Evolutionary conservation across 2,888 invertebrate genomes (phyloP), one percentile per base, ranked within the genome.

Genomic region (Gerosis bhagava): DNA sequence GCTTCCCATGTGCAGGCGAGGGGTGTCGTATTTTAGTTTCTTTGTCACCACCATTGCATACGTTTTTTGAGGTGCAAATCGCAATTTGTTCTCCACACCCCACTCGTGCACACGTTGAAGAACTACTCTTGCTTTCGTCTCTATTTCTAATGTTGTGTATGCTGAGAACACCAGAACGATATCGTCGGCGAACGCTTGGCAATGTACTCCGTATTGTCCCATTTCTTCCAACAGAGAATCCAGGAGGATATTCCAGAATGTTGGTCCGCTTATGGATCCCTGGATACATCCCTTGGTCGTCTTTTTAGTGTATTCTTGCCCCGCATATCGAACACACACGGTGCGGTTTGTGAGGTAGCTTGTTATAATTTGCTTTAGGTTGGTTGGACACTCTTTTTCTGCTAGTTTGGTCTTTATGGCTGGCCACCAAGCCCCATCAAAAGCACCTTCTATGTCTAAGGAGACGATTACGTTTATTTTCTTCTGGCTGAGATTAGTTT

Each of bases 211-310:
- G 3, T 19, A 5, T 11, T 3, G 12, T 7, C 12, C 21, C 8
- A 12, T 4, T 6, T 12, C 1, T 3, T 34, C 21, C 0, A 34
- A n/a, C 5, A 41, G 41, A 6, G 29, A 29, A 10, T 41, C 41
- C 2, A 41, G 22, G 15, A 31, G 10, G n/a, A 41, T 15, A 16
- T 41, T 41, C 41, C 41, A 41, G 31, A 41, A 31, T 16, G 31
- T 6, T 2, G 41, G 41, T 17, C 31, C 41, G 15, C 31, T 31
- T 8, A 21, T 19, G 13, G 22, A 22, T 22, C 41, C 41, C 11
- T 41, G 29, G 1, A 41, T 31, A 10, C 41, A 41, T 15, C 31
- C 41, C 15, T 22, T 5, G 12, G n/a, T 34, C 1, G 21, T 34
- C 5, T 5, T 1, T 10, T 17, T 16, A 6, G 31, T 32, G 10